Conservation (phyloP, 2,797 vertebrate genomes). For the Lemur catta region DNA sequence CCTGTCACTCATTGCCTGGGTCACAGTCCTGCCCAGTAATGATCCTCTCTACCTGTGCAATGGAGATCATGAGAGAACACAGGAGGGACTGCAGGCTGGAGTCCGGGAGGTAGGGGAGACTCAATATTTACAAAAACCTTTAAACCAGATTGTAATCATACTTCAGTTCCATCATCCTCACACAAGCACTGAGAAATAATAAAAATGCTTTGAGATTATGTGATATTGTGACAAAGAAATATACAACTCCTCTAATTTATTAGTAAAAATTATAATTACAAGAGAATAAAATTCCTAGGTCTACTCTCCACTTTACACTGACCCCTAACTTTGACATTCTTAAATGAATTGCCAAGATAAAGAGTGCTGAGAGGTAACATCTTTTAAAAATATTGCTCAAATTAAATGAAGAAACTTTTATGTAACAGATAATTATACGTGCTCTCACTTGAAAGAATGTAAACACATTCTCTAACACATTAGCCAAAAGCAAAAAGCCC, state of each 20-base stretch:
- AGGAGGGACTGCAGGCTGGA: not conserved
- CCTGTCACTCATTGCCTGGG: not conserved
- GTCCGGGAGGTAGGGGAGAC: not conserved
- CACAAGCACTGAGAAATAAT: not conserved
- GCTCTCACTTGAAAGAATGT: not conserved
- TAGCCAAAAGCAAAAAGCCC: not conserved
- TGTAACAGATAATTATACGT: not conserved
- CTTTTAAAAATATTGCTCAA: not conserved
- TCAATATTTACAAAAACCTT: not conserved
- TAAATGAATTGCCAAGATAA: fast-evolving
- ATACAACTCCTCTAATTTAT: not conserved
- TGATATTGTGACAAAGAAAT: not conserved
- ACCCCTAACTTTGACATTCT: not conserved
- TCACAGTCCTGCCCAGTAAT: not conserved
- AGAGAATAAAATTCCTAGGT: not conserved
- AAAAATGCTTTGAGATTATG: not conserved
- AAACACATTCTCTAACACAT: not conserved
- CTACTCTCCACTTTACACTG: not conserved
- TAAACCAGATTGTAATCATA: not conserved
- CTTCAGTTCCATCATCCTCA: fast-evolving
- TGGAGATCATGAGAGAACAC: not conserved
- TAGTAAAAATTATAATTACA: not conserved
- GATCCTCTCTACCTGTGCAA: not conserved
- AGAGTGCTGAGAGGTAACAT: not conserved
- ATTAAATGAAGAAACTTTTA: not conserved